Evolutionary conservation across 2,888 invertebrate genomes (phyloP).

Genomic region (Coleophora deauratella): DNA sequence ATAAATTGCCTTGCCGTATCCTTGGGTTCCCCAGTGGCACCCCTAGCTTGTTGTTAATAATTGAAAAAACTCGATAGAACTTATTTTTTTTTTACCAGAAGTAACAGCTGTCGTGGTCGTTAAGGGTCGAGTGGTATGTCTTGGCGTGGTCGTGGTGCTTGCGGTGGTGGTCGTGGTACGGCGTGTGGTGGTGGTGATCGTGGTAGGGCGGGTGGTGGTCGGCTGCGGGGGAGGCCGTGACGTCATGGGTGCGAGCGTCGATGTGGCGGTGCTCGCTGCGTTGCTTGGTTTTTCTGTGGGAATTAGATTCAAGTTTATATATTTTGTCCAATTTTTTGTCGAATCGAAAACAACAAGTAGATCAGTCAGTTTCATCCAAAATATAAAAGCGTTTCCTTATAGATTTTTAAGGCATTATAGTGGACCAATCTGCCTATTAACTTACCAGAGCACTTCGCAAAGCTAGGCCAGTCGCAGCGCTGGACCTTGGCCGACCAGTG

Average conservation of each 20-base stretch:
- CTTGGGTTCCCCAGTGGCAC: no score
- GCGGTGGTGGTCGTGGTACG: conserved; percentile 30
- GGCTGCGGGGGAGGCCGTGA: conserved; percentile 52
- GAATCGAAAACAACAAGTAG: no score
- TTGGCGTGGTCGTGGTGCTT: conserved; percentile 6
- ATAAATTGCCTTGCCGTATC: no score
- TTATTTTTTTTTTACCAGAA: conserved; percentile 1
- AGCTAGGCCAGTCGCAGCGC: conserved; percentile 87
- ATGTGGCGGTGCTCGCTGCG: conserved; percentile 46
- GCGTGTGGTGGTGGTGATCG: conserved; percentile 27
- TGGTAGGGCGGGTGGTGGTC: conserved; percentile 33
- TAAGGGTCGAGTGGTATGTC: no score
- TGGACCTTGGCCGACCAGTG: conserved; percentile 82
- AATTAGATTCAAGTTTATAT: background rate
- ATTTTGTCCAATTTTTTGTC: no score
- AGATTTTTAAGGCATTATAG: no score
- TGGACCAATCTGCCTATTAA: no score
- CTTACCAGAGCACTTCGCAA: conserved; percentile 77
- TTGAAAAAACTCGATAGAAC: no score
- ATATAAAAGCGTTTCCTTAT: no score
- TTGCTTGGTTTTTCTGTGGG: conserved; percentile 30
- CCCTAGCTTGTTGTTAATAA: no score
- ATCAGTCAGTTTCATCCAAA: no score
- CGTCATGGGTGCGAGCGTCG: conserved; percentile 54
- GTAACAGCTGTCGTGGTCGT: background rate